Evolutionary conservation across 1,140 invertebrate genomes (phyloP), one percentile per base, ranked within the genome.

Genomic region (Thaumatotibia leucotreta): DNA sequence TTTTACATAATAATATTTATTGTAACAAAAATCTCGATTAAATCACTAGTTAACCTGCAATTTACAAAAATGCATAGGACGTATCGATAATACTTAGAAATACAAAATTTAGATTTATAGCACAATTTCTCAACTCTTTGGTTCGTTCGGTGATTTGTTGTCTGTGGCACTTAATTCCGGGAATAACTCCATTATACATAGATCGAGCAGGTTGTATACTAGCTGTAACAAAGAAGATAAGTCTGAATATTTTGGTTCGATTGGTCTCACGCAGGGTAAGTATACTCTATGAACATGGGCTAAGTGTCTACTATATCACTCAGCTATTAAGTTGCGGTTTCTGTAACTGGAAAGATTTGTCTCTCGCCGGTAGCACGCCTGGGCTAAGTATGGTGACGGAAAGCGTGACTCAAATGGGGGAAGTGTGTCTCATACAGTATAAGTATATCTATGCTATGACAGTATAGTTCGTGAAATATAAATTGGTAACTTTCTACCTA

Each of bases 151-250:
- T 64, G 63, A 61, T 61, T 33, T 64, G 17, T 35, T 63, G 32
- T 74, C 69, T 61, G 67, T 73, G 65, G 76, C 73, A 45, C 68
- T 67, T 63, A 92, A 62, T 72, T 92, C 90, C 1, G 90, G 90
- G 58, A 92, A 92, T 23, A 92, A 63, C 70, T 92, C 90, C 63
- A 87, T 67, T 27, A 92, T 62, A 50, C 88, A 87, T 22, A 91
- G 61, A 58, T 92, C 90, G 31, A 92, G 69, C 24, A 92, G 64
- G 71, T 88, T 91, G 78, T 92, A 92, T 29, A 92, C 83, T 69
- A 91, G 71, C 90, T 91, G 86, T 45, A 89, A 89, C 20, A 68
- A 76, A 66, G 71, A 61, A 20, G n/a, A 35, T 50, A 9, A 29
- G 2, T 29, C 27, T 6, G 27, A 29, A 39, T 11, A 10, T 14